Base-by-base conservation (phyloP, 92 coral and sea anemone genomes). In the Epizoanthus rinbou region DNA sequence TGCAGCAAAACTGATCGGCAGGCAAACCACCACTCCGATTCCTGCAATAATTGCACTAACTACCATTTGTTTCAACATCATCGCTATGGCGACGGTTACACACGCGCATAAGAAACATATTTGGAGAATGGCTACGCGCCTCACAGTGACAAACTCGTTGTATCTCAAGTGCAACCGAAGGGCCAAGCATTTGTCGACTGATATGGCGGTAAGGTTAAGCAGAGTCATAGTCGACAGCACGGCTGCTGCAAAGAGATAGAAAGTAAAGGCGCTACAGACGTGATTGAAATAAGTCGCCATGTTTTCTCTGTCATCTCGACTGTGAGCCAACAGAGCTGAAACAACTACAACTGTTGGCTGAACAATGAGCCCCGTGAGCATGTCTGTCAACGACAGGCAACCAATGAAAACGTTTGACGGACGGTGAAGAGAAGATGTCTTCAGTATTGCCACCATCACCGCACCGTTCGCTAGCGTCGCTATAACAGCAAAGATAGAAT, bases 111-210 rank as follows among this genome's bases (percentile, higher is more conserved):
- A n/a, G 50, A 68, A 68, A 18, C 31, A 24, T 16, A 68, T 18
- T 33, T 68, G 45, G 21, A 68, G 45, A 16, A 18, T 25, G 1
- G n/a, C 33, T 2, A 68, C 73, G 73, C 73, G 73, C 37, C 41
- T 43, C 31, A 68, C 41, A 18, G 73, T 68, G 18, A 68, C 73
- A 16, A 68, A 13, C 50, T 68, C 45, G 3, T 18, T 68, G 50
- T 68, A 68, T 17, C 73, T 68, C 11, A 68, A 21, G 19, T 68
- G 73, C 17, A 68, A 45, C 3, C 53, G 73, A 18, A 68, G 41
- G 19, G 73, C 41, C 73, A 68, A n/a, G 28, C 31, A 68, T 53
- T 68, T 68, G 53, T 68, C 73, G 13, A 68, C 73, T 28, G 73
- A 68, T 33, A 68, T 28, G 21, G 73, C 52, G 37, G 73, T 68